Base-by-base conservation (phyloP, 2,113 vertebrate species). In the Xiphias gladius region DNA sequence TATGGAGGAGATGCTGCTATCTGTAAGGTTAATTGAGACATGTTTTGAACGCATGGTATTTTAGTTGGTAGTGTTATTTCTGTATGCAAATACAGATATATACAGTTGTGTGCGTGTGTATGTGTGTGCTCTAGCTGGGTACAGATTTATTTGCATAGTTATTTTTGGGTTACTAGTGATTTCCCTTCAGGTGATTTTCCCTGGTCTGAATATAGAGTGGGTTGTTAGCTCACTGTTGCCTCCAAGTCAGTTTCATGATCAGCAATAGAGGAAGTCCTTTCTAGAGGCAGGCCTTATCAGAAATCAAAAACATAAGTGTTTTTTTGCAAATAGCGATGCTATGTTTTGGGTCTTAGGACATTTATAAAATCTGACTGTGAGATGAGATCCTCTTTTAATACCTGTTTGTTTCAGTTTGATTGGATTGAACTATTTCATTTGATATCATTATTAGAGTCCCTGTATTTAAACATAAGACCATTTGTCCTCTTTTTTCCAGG, bases 221-320 rank as follows among this genome's bases (percentile, higher is more conserved):
- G 17, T 54, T 64, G 55, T 41, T 80, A 32, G 4, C 11, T 80
- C 55, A 16, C 28, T 24, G 32, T 73, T 52, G 16, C 20, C 6
- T 74, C 16, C 19, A n/a, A 74, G 48, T 64, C 12, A n/a, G 55
- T 79, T 82, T 90, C 82, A 82, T 84, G 76, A 84, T 86, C 66
- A 73, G 24, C 5, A 22, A 63, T 83, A 83, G 83, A 94, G 93
- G 92, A 95, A 95, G 93, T 89, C 46, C 16, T 62, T 82, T 35
- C 63, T 26, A 79, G 43, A 82, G 20, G 4, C 52, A 52, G 43
- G 11, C 24, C 43, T 72, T 72, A 90, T 76, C 75, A 68, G 28
- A 22, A n/a, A 73, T 57, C 12, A 59, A 67, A 62, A 26, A 5
- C 13, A 59, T 4, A 1, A 28, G 9, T 41, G 13, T 76, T 58